Percentiles rank a stretch among this genome's conserved stretches.
Evolutionary conservation across 2,797 vertebrate genomes (phyloP).

Genomic region (Chiroxiphia lanceolata): DNA sequence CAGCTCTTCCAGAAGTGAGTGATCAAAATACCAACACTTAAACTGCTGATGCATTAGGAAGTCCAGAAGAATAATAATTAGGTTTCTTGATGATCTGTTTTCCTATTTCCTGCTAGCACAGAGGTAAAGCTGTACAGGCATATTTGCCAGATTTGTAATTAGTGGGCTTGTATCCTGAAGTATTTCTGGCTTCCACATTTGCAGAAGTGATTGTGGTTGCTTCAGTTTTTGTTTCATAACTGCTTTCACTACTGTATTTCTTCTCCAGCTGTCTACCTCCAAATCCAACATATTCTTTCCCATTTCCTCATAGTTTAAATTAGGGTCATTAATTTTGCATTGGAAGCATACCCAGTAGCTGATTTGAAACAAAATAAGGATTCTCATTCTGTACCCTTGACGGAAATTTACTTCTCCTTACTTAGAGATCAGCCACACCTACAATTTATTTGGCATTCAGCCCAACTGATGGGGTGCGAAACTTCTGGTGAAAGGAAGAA

Average conservation of each 20-base stretch:
- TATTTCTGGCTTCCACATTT: constrained; percentile 30
- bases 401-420: constrained; percentile 1
- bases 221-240: constrained; percentile 46
- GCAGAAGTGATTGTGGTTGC: constrained; percentile 31
- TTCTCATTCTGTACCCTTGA: not conserved
- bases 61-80: constrained; percentile 1
- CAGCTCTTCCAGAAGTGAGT: not conserved
- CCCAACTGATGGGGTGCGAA: not conserved
- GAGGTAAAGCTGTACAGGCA: constrained; percentile 22
- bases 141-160: constrained; percentile 30
- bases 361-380: constrained; percentile 12
- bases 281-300: not conserved
- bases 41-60: constrained; percentile 10
- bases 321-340: not conserved
- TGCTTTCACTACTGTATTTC: constrained; percentile 43
- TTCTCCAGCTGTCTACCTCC: constrained; percentile 40
- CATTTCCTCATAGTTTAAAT: constrained; percentile 21
- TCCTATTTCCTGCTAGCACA: constrained; percentile 42
- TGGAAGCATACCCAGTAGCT: not conserved
- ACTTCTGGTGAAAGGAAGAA: not conserved
- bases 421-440: not conserved
- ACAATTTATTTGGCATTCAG: constrained; percentile 14
- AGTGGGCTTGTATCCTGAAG: constrained; percentile 33
- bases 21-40: constrained; percentile 10
- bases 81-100: constrained; percentile 38